Conservation (phyloP, 2,888 invertebrate species). For the Petrophora chlorosata region DNA sequence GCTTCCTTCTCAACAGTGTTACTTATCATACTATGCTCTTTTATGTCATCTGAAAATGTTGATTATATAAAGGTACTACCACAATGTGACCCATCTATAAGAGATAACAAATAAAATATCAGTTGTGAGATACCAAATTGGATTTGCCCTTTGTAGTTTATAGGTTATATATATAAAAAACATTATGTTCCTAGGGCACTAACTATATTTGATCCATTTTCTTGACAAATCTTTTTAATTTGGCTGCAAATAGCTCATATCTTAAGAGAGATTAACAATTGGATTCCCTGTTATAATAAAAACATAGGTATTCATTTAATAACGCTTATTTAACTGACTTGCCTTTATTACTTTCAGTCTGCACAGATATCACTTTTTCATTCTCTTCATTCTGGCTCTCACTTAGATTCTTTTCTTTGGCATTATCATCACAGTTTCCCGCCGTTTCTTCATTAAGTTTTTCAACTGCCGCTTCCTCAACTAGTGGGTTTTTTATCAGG, state of each 20-base stretch:
- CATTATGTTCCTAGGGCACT: no score
- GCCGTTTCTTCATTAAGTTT: slow-evolving; percentile 49
- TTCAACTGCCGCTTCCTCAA: slow-evolving; percentile 37
- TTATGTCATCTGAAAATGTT: slow-evolving; percentile 52
- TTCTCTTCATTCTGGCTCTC: slow-evolving; percentile 52
- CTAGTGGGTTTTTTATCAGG: slow-evolving; percentile 46
- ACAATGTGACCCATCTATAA: no score
- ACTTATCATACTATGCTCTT: slow-evolving; percentile 35
- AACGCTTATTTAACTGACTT: slow-evolving; percentile 26
- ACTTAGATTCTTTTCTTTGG: slow-evolving; percentile 73
- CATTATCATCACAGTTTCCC: slow-evolving; percentile 77
- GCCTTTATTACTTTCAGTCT: slow-evolving; percentile 52
- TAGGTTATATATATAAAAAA: no score
- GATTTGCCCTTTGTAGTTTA: no score
- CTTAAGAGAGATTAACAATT: no score
- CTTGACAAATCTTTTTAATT: no score
- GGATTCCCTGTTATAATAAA: no score
- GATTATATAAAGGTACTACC: background rate
- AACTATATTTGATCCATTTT: no score
- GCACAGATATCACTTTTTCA: slow-evolving; percentile 45
- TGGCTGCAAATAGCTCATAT: no score
- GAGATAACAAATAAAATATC: no score
- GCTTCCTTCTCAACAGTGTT: slow-evolving; percentile 19
- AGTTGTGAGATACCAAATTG: no score
- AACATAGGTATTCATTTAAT: no score